These are phyloP conservation scores for Folsomia manolachei DNA, from an alignment of 2,888 invertebrate genomes.

Conservation along the genomic window DNA sequence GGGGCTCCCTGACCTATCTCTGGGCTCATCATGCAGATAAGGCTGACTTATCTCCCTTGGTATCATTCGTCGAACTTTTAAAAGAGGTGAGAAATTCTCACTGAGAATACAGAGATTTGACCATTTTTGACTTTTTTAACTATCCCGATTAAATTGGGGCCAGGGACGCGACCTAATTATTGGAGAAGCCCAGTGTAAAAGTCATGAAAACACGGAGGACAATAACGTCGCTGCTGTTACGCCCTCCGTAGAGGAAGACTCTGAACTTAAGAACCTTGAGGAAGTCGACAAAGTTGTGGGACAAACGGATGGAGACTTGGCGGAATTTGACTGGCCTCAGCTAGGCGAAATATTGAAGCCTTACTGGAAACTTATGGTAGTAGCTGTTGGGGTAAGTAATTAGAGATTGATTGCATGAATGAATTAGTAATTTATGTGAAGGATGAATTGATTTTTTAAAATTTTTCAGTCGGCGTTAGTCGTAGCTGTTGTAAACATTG, in stretches of 20 bases:
- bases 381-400: conserved; percentile 72
- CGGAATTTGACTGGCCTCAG: conserved; percentile 70
- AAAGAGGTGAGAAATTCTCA: not conserved
- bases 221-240: not conserved
- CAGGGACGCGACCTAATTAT: not conserved
- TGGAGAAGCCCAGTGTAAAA: not conserved
- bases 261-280: not conserved
- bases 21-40: too few relatives aligned
- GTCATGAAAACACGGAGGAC: not conserved
- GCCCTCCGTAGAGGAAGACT: not conserved
- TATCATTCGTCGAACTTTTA: not conserved
- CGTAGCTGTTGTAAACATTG: conserved; percentile 83
- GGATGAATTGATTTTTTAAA: conserved; percentile 27
- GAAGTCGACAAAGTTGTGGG: not conserved
- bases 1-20: too few relatives aligned
- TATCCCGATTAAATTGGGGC: not conserved
- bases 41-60: too few relatives aligned
- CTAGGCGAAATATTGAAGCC: conserved; percentile 72
- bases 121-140: not conserved
- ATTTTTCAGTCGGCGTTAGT: conserved; percentile 77
- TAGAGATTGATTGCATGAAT: not conserved
- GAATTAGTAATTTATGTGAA: not conserved
- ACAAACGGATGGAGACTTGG: not conserved
- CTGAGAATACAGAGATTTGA: not conserved
- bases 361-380: conserved; percentile 71